Base-by-base conservation (phyloP, 2,113 vertebrate species). In the Carassius auratus region DNA sequence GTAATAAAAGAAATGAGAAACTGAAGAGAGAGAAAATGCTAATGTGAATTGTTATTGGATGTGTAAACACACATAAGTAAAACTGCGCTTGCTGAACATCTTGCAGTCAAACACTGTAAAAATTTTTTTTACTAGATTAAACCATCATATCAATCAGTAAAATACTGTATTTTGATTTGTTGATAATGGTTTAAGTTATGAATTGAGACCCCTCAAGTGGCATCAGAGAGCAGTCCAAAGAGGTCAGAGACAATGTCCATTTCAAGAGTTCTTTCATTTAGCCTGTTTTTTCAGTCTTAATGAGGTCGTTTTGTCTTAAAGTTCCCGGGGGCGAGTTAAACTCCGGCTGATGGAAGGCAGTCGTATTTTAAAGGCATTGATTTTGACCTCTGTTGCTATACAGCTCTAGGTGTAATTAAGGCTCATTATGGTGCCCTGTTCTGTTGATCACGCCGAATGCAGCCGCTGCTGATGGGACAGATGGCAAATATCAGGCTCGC, bases 1-100 rank as follows among this genome's bases (percentile, higher is more conserved):
- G 79, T 81, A 81, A 81, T 81, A 81, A 68, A 81, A 81, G 4
- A 66, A 81, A 81, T 48, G 23, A 81, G 15, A 50, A 81, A 48
- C n/a, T 48, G 79, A 66, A 68, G 61, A 5, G 42, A 81, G 42
- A 50, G 42, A 33, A 81, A 81, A 81, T 68, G 79, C 62, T 42
- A 9, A 12, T 50, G 79, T 50, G 42, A 15, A 50, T 81, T 68
- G 15, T 50, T 81, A 81, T 81, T 68, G 62, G 79, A 66, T 30
- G 14, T 48, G 62, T 81, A 48, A 81, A 81, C 42, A 66, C 33
- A n/a, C 15, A 23, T 23, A 50, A 81, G 68, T 81, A 68, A 81
- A 64, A 50, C 36, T 7, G 23, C 79, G 71, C 45, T 81, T 68
- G 23, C 59, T 48, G 12, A 71, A 71, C 4, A 15, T 83, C 48